A percentile compares a stretch with the other conserved stretches of the same genome.
Evolutionary conservation across 2,797 vertebrate species (phyloP).

Genomic region (Syngnathus rostellatus): DNA sequence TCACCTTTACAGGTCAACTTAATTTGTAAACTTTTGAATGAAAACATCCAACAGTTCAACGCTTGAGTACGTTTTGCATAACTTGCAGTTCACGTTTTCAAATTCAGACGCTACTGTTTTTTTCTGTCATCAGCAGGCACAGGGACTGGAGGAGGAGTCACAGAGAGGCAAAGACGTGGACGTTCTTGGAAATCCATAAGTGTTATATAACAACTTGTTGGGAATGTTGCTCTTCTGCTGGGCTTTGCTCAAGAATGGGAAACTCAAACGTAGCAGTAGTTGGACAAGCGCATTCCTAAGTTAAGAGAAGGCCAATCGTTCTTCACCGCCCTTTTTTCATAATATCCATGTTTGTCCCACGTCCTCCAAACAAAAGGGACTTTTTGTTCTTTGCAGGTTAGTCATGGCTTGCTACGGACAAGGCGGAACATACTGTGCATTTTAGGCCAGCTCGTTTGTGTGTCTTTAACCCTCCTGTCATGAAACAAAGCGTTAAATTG

Average conservation of each 20-base stretch:
- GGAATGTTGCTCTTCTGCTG: not conserved
- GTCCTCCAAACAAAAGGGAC: conserved; percentile 13
- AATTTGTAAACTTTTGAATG: not conserved
- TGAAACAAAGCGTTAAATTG: not conserved
- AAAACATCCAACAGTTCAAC: conserved; percentile 21
- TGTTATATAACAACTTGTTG: not conserved
- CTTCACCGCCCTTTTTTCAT: conserved; percentile 18
- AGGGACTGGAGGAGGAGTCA: not conserved
- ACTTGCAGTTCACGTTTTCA: no score
- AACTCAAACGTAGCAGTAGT: not conserved
- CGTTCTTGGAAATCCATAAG: not conserved
- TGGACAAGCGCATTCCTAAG: not conserved
- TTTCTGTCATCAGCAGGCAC: not conserved
- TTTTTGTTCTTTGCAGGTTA: conserved; percentile 35
- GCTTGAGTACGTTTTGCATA: no score
- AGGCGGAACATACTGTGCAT: conserved; percentile 51
- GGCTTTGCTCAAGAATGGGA: not conserved
- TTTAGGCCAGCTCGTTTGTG: no score
- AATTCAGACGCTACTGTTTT: not conserved
- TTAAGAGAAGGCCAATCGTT: not conserved
- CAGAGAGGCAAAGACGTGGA: not conserved
- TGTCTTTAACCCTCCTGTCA: not conserved
- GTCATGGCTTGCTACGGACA: conserved; percentile 46
- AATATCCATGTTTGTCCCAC: conserved; percentile 33
- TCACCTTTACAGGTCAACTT: not conserved